Evolutionary conservation across 2,888 invertebrate species (phyloP), one percentile per base, ranked within the genome.

Genomic region (Hirtodrosophila trivittata): DNA sequence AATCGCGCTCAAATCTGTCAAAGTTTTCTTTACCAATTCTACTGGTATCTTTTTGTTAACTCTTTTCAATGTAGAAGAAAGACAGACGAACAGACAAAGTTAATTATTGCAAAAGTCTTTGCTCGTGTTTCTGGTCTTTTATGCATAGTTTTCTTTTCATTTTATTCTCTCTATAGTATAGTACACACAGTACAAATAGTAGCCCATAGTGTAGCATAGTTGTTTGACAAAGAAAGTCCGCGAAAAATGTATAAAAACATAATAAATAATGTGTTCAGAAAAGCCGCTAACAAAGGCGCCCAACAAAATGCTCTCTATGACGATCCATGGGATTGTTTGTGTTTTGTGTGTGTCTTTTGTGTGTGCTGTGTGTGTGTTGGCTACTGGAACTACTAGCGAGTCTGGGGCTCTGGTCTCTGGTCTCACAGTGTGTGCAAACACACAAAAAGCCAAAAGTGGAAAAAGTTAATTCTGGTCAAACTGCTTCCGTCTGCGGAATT

Each of bases 391-490:
- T 60, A 16, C 45, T 45, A 28, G 50, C 33, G 46, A 54, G 37
- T 38, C 32, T 28, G 37, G 16, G n/a, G n/a, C n/a, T n/a, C n/a
- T n/a, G n/a, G n/a, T n/a, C n/a, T n/a, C n/a, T n/a, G n/a, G 66
- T 37, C 62, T 50, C 12, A 7, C 7, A 12, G n/a, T 35, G 3
- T 13, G 32, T 21, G 10, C 33, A 9, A 47, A 59, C 62, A 57
- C 38, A 62, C 54, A 81, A 66, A 69, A 66, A 62, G 65, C 57
- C 68, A 55, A 71, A 63, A 81, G 78, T 74, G 74, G 65, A 71
- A 80, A 73, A 77, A 84, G 71, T 81, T 65, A 66, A 77, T 84
- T 84, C 76, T 84, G 68, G 84, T 83, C 80, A 75, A 80, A 75
- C 77, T 64, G 66, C 74, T 84, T 77, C 82, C 76, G 77, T 81